These are phyloP conservation scores for Oryzias woworae DNA, from an alignment of 2,113 vertebrate genomes.

Conservation along the genomic window DNA sequence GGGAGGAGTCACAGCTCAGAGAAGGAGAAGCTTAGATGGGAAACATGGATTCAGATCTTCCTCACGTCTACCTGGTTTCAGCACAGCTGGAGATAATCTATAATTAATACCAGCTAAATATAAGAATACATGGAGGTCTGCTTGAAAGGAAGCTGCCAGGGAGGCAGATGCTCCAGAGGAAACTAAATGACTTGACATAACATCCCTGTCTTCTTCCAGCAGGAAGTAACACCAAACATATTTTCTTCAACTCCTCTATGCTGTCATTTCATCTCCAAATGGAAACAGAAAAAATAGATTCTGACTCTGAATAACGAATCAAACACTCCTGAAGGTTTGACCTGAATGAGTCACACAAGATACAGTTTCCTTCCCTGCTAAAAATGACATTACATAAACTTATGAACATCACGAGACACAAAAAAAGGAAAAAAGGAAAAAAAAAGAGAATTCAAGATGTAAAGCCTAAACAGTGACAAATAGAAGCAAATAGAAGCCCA, in stretches of 20 bases:
- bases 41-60: slow-evolving; percentile 30
- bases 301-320: too few species aligned
- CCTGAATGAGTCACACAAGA: too few species aligned
- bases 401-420: not conserved
- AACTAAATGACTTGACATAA: slow-evolving; percentile 2
- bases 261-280: too few species aligned
- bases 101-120: slow-evolving; percentile 42
- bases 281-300: too few species aligned
- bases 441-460: not conserved
- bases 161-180: slow-evolving; percentile 5
- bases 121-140: not conserved
- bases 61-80: slow-evolving; percentile 1
- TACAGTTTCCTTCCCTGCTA: too few species aligned
- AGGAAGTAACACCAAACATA: not conserved
- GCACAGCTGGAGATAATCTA: slow-evolving; percentile 13
- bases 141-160: not conserved
- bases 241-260: not conserved
- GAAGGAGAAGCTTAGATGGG: not conserved
- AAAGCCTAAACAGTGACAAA: not conserved
- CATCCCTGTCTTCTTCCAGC: not conserved
- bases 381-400: not conserved
- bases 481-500: too few species aligned
- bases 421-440: too few species aligned
- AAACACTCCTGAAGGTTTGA: too few species aligned
- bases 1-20: slow-evolving; percentile 36